Percentiles rank a stretch among this genome's conserved stretches.
These are phyloP conservation scores for Microcebus tavaratra DNA, from an alignment of 2,113 vertebrate genomes.

Conservation along the genomic window DNA sequence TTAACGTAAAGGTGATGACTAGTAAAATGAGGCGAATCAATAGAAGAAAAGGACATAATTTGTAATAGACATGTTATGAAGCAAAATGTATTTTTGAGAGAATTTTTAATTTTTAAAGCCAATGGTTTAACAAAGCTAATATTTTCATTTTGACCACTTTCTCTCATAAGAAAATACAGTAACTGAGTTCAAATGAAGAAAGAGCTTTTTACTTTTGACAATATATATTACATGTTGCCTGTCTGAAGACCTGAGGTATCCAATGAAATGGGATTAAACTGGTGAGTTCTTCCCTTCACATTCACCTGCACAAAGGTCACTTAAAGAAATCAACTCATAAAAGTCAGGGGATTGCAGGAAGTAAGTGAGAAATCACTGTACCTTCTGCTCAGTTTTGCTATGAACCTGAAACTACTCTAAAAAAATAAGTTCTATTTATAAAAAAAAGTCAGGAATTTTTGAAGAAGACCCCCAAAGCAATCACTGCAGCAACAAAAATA, in stretches of 20 bases:
- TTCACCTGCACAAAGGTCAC: neutral
- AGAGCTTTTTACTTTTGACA: neutral
- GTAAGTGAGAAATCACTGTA: neutral
- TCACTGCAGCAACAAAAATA: no score
- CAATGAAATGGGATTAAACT: neutral
- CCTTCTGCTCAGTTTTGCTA: neutral
- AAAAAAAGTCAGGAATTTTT: neutral
- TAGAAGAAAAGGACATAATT: neutral
- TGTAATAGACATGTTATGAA: neutral
- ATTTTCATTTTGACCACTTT: neutral
- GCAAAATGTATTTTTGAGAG: neutral
- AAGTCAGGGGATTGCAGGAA: neutral
- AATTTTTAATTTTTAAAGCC: neutral
- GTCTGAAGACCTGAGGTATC: neutral
- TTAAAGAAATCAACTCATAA: neutral
- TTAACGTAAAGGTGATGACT: neutral
- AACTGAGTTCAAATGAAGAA: neutral
- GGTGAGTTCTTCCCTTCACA: neutral
- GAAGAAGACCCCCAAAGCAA: no score
- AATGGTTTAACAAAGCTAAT: neutral
- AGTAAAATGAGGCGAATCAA: neutral
- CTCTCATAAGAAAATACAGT: neutral
- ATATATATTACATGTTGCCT: neutral
- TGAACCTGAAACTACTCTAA: neutral
- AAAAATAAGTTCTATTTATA: neutral